Evolutionary conservation across 2,113 vertebrate species (phyloP).

Genomic region (Chauna torquata): DNA sequence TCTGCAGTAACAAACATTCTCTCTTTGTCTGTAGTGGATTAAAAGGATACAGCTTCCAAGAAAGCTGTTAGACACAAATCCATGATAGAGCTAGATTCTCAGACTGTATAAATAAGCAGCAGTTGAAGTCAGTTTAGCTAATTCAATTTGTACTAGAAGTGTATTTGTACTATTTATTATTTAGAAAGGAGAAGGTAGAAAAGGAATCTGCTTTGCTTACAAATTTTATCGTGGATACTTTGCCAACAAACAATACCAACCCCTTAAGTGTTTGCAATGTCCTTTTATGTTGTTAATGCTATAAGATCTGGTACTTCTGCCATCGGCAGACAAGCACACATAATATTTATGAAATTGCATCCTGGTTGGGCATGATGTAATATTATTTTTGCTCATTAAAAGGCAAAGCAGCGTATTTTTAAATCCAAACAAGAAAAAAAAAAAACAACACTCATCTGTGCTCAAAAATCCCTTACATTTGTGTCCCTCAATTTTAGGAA

Average conservation of each 20-base stretch:
- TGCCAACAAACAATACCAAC: neutral
- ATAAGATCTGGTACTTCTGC: neutral
- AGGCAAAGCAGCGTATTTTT: neutral
- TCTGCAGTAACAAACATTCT: neutral
- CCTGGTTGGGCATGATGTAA: neutral
- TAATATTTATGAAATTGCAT: constrained; percentile 4
- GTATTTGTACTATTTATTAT: neutral
- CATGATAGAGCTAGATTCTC: neutral
- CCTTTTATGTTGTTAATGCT: constrained; percentile 18
- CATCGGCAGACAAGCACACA: neutral
- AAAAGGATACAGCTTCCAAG: neutral
- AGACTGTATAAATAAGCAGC: neutral
- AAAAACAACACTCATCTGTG: neutral
- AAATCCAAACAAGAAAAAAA: neutral
- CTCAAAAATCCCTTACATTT: neutral
- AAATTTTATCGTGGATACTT: neutral
- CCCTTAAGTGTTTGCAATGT: neutral
- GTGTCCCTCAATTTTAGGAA: neutral
- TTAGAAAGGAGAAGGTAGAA: neutral
- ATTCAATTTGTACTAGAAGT: neutral
- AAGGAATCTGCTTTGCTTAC: neutral
- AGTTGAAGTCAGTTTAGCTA: neutral
- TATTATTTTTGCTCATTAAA: constrained; percentile 28
- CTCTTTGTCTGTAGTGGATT: neutral
- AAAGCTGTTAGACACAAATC: neutral